A percentile compares a stretch with the other conserved stretches of the same genome.
phyloP scores from a whole-genome alignment of 2,888 invertebrate genomes.

The Phaedon cochleariae region DNA sequence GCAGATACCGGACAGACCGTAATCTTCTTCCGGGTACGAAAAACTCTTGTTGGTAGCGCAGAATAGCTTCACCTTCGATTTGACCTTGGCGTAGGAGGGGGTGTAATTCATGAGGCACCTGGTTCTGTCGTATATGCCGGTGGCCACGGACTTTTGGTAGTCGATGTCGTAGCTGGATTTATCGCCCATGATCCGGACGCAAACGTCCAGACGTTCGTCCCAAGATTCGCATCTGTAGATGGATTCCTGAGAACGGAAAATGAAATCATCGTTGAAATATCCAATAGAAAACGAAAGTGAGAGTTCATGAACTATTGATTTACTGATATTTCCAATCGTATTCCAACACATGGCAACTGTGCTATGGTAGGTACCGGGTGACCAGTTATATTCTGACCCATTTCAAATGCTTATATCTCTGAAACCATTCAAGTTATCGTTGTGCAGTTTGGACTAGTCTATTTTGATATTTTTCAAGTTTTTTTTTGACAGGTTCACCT shows the following conservation, averaged over 20 bases:
- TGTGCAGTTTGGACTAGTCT: too few relatives aligned
- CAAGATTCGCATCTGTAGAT: constrained; percentile 24
- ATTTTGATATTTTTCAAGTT: too few relatives aligned
- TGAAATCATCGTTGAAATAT: too few relatives aligned
- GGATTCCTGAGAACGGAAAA: constrained; percentile 24
- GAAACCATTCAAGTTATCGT: too few relatives aligned
- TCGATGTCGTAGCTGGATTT: background rate
- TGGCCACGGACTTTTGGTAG: constrained; percentile 23
- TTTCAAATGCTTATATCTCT: too few relatives aligned
- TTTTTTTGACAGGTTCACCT: too few relatives aligned
- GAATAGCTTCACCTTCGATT: constrained; percentile 43
- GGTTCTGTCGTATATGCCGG: constrained; percentile 39
- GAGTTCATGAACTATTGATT: too few relatives aligned
- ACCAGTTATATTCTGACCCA: too few relatives aligned
- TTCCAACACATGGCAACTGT: too few relatives aligned
- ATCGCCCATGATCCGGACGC: background rate
- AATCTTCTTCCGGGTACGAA: constrained; percentile 66
- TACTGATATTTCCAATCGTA: too few relatives aligned
- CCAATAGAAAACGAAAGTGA: too few relatives aligned
- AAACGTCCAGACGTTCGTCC: constrained; percentile 23
- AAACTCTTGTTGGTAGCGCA: constrained; percentile 40
- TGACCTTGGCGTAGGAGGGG: constrained; percentile 41
- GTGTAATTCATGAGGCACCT: constrained; percentile 38
- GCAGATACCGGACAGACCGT: constrained; percentile 70
- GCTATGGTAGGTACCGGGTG: too few relatives aligned